Evolutionary conservation across 2,797 vertebrate genomes (phyloP).

Genomic region (Geotrypetes seraphini): DNA sequence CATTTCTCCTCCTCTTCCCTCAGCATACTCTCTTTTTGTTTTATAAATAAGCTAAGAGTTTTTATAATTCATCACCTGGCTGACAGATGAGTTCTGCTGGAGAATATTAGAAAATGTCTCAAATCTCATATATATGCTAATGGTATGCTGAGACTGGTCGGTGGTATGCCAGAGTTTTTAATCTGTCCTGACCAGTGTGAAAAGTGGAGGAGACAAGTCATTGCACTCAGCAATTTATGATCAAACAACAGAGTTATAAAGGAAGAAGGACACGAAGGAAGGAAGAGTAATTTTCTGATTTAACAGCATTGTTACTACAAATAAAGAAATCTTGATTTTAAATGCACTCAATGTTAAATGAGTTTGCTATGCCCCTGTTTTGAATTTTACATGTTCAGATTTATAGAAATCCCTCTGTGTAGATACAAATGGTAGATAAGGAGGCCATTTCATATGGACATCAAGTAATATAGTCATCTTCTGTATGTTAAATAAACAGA

Average conservation of each 20-base stretch:
- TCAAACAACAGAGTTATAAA: slow-evolving; percentile 85
- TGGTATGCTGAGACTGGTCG: slow-evolving; percentile 88
- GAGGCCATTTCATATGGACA: slow-evolving; percentile 54
- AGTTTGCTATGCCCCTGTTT: slow-evolving; percentile 59
- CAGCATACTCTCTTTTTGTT: slow-evolving; percentile 41
- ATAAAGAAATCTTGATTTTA: slow-evolving; percentile 73
- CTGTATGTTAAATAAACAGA: slow-evolving; percentile 75
- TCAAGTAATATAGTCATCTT: slow-evolving; percentile 73
- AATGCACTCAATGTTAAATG: slow-evolving; percentile 73
- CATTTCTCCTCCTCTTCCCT: no score
- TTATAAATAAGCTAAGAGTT: slow-evolving; percentile 91
- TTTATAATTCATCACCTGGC: slow-evolving; percentile 99
- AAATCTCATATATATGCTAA: slow-evolving; percentile 99
- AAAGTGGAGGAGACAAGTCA: slow-evolving; percentile 93
- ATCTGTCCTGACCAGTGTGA: slow-evolving; percentile 94
- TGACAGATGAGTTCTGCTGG: slow-evolving; percentile 99
- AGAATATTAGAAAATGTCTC: slow-evolving; percentile 99
- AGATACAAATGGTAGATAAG: slow-evolving; percentile 70
- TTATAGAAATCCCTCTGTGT: slow-evolving; percentile 62
- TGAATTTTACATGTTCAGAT: slow-evolving; percentile 77
- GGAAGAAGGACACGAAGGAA: slow-evolving; percentile 62
- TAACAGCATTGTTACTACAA: slow-evolving; percentile 73
- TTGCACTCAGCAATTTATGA: slow-evolving; percentile 91
- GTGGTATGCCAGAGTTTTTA: slow-evolving; percentile 86
- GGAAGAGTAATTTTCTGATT: slow-evolving; percentile 77